phyloP scores from a whole-genome alignment of 37 sponge, comb jelly and placozoan species.

The Aplysina aerophoba region DNA sequence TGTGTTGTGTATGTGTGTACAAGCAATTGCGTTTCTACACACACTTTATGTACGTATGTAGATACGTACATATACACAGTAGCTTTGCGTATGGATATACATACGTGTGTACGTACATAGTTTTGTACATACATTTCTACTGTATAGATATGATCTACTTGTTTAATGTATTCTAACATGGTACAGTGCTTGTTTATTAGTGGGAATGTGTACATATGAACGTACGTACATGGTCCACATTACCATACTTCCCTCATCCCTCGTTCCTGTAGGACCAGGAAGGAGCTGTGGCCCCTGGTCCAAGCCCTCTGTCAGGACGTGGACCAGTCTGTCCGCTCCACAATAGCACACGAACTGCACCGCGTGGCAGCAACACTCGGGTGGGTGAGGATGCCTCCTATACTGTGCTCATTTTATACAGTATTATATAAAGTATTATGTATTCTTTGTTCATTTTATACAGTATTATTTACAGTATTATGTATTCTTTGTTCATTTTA shows the following conservation, averaged over 20 bases:
- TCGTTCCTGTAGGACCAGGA: slow-evolving; percentile 52
- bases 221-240: too few relatives aligned
- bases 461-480: not conserved
- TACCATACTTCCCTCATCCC: not conserved
- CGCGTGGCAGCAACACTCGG: slow-evolving; percentile 42
- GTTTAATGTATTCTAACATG: slow-evolving; percentile 6
- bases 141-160: too few relatives aligned
- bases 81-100: too few relatives aligned
- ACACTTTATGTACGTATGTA: too few relatives aligned
- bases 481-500: not conserved
- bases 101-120: too few relatives aligned
- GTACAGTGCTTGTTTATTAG: not conserved
- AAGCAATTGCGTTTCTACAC: too few relatives aligned
- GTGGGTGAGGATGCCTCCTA: slow-evolving; percentile 58
- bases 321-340: slow-evolving; percentile 44
- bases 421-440: too few relatives aligned
- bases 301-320: slow-evolving; percentile 73
- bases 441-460: not conserved
- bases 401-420: too few relatives aligned
- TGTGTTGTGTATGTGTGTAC: too few relatives aligned
- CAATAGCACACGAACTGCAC: slow-evolving; percentile 61
- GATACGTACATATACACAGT: too few relatives aligned
- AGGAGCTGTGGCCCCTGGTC: slow-evolving; percentile 64
- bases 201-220: not conserved
- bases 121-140: too few relatives aligned